Base-by-base conservation (phyloP, 2,113 vertebrate genomes). In the Cryptoleucopteryx plumbea region DNA sequence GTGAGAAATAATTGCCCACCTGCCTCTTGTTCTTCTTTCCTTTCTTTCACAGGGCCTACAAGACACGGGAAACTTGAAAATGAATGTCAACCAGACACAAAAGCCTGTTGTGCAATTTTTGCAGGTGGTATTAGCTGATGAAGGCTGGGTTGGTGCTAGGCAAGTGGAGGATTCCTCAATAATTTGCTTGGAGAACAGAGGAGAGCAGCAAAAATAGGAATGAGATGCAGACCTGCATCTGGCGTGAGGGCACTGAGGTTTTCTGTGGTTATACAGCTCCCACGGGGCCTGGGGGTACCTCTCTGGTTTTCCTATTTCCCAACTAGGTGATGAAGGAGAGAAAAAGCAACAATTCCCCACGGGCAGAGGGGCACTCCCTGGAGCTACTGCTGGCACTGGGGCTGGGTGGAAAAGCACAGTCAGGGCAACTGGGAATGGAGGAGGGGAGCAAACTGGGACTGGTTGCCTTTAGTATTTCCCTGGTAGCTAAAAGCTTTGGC, bases 311-410 rank as follows among this genome's bases (percentile, higher is more conserved):
- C 16, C 52, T 62, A 0, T 14, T 93, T 85, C 32, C 55, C 66
- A 71, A 8, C 4, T n/a, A 71, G 48, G 36, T 47, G 47, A 40
- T 68, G 71, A 42, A 85, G 71, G n/a, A 71, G 27, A 45, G 20
- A 58, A 59, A 47, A 67, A 50, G 42, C 36, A 45, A 3, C 0
- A 0, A 27, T 17, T n/a, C 34, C 62, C 36, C 0, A 0, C 0
- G 4, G 22, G 48, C 59, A 73, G 53, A 78, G 32, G 32, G n/a
- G 2, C 2, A 17, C 19, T 84, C 12, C 36, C 61, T 0, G 0
- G 66, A 45, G 50, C 63, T 58, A 52, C 66, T 8, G 3, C 59
- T 17, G 29, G 32, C 0, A 0, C 58, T 36, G 62, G 36, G 38
- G 10, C 53, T 16, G 1, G 20, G 15, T 10, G 36, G 47, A 68